Evolutionary conservation across 2,797 vertebrate species (phyloP).

Genomic region (Oryzias sinensis): DNA sequence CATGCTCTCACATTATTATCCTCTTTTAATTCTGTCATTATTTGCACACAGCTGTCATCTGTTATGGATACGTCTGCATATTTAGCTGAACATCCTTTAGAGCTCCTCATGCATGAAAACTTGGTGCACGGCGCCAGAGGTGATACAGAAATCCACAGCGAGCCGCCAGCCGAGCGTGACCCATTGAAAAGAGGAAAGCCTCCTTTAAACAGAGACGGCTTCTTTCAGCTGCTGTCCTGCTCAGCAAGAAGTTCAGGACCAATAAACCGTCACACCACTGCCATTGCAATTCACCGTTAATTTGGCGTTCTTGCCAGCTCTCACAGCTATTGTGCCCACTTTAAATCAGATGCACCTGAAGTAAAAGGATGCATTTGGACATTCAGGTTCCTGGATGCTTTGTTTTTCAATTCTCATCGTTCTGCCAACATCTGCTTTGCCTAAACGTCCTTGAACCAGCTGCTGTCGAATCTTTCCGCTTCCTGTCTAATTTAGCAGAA

Average conservation of each 20-base stretch:
- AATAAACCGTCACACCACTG: conserved; percentile 41
- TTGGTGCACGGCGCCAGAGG: background rate
- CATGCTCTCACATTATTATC: background rate
- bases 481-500: conserved; percentile 29
- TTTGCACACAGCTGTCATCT: background rate
- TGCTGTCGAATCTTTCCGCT: conserved; percentile 19
- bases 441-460: conserved; percentile 45
- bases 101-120: conserved; percentile 3
- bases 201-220: conserved; percentile 2
- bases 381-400: conserved; percentile 10
- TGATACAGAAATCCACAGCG: background rate
- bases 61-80: background rate
- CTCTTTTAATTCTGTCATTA: background rate
- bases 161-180: conserved; percentile 7
- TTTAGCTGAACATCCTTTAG: conserved; percentile 1
- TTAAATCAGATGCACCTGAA: conserved; percentile 35
- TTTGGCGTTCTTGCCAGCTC: conserved; percentile 27
- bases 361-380: conserved; percentile 25
- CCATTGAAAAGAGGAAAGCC: conserved; percentile 7
- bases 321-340: conserved; percentile 26
- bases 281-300: conserved; percentile 42
- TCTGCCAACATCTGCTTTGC: conserved; percentile 30
- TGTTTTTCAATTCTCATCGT: background rate
- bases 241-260: conserved; percentile 18
- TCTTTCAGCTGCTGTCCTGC: background rate